These are phyloP conservation scores for Gouania willdenowi DNA, from an alignment of 2,797 vertebrate species.

Conservation along the genomic window DNA sequence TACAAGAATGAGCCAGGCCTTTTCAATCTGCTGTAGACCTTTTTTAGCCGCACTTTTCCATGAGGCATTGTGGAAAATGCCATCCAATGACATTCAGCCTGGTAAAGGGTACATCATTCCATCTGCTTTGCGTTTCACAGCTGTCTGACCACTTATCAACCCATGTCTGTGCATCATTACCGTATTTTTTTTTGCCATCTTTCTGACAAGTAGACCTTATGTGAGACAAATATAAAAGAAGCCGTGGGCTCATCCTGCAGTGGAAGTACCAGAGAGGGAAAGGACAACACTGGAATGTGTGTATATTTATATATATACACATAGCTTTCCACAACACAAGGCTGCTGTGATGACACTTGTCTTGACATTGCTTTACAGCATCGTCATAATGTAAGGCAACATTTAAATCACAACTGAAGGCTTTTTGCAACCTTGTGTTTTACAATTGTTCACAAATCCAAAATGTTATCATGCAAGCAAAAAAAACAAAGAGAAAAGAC, in stretches of 20 bases:
- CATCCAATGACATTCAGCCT: conserved; percentile 73
- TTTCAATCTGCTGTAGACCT: conserved; percentile 24
- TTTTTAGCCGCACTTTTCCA: conserved; percentile 53
- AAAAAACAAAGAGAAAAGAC: background rate
- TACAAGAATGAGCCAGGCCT: conserved; percentile 6
- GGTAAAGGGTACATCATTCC: conserved; percentile 72
- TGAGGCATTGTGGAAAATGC: conserved; percentile 57
- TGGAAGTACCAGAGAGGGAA: conserved; percentile 19
- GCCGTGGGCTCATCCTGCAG: conserved; percentile 24
- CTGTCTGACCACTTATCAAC: conserved; percentile 66
- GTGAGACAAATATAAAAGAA: conserved; percentile 59
- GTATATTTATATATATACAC: too few relatives aligned
- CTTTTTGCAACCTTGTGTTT: background rate
- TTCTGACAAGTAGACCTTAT: conserved; percentile 49
- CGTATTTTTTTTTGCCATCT: conserved; percentile 53
- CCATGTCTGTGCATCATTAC: conserved; percentile 59
- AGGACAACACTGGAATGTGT: conserved; percentile 26
- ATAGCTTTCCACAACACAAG: background rate
- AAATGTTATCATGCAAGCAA: conserved; percentile 9
- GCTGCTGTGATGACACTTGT: conserved; percentile 1
- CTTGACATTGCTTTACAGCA: background rate
- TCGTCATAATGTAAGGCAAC: conserved; percentile 8
- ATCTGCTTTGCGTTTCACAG: conserved; percentile 62
- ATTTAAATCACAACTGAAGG: conserved; percentile 23
- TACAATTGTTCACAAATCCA: background rate